Conservation (phyloP, 2,113 vertebrate species). For the Xenopus laevis region DNA sequence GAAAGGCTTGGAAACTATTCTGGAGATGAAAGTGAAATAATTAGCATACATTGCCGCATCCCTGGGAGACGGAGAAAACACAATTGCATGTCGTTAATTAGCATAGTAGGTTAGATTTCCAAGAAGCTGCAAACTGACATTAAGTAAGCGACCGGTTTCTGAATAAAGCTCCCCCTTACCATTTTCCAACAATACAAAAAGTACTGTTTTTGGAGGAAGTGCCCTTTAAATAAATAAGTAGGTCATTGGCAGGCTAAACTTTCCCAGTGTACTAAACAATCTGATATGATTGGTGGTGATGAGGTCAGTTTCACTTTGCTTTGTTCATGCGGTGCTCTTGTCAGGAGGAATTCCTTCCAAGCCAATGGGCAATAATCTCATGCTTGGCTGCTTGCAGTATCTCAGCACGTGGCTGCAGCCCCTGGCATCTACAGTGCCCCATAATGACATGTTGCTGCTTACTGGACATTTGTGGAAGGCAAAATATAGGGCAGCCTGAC, state of each 20-base stretch:
- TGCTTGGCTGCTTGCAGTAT: conserved; percentile 20
- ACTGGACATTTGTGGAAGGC: conserved; percentile 24
- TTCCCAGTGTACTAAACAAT: conserved; percentile 38
- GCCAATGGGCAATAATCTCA: conserved; percentile 42
- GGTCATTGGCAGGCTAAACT: conserved; percentile 48
- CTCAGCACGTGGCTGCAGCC: conserved; percentile 36
- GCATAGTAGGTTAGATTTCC: too few relatives aligned
- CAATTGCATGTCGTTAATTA: too few relatives aligned
- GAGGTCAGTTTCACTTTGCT: conserved; percentile 58
- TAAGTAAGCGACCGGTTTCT: too few relatives aligned
- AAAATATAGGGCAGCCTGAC: conserved; percentile 26
- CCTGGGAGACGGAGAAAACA: too few relatives aligned
- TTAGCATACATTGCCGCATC: too few relatives aligned
- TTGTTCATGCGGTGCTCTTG: conserved; percentile 50
- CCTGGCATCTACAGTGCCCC: conserved; percentile 30
- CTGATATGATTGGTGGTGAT: conserved; percentile 57
- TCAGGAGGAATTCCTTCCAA: conserved; percentile 58
- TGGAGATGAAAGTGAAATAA: too few relatives aligned
- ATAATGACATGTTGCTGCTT: conserved; percentile 22
- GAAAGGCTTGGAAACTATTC: too few relatives aligned
- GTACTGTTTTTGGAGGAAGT: conserved; percentile 2
- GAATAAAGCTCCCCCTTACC: too few relatives aligned
- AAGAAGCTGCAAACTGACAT: too few relatives aligned
- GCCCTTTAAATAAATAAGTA: conserved; percentile 59
- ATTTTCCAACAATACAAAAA: too few relatives aligned